Evolutionary conservation across 2,797 vertebrate species (phyloP).

Genomic region (Macropus fuliginosus): DNA sequence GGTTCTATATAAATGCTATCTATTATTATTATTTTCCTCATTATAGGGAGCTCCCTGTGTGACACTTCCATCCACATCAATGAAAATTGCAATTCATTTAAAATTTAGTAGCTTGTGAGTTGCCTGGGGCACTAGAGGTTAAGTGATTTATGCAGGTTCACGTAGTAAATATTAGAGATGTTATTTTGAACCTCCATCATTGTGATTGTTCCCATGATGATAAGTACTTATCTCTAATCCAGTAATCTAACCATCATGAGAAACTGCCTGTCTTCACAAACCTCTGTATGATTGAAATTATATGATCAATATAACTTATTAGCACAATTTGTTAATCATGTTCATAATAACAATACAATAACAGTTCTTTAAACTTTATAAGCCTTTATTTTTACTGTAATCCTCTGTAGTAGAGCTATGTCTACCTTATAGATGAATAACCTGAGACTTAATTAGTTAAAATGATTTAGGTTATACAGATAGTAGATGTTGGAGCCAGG

Average conservation of each 20-base stretch:
- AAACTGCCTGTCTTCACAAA: not conserved
- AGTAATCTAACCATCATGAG: not conserved
- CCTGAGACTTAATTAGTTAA: not conserved
- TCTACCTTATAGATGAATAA: not conserved
- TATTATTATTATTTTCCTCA: not conserved
- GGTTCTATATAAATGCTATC: not conserved
- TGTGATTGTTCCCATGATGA: not conserved
- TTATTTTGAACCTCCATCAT: not conserved
- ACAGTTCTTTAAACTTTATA: not conserved
- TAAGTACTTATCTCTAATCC: not conserved
- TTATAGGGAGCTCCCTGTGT: not conserved
- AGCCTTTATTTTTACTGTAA: not conserved
- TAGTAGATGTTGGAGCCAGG: not conserved
- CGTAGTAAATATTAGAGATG: not conserved
- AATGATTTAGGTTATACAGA: not conserved
- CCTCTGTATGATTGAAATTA: not conserved
- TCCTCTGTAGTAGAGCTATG: not conserved
- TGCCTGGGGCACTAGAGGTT: not conserved
- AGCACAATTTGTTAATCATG: not conserved
- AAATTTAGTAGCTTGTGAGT: not conserved
- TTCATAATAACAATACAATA: not conserved
- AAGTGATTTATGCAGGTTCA: not conserved
- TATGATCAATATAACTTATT: not conserved
- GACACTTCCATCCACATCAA: not conserved
- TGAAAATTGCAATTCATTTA: not conserved